A percentile compares a stretch with the other conserved stretches of the same genome.
These are phyloP conservation scores for Drosophila recens DNA, from an alignment of 2,888 invertebrate species.

Conservation along the genomic window DNA sequence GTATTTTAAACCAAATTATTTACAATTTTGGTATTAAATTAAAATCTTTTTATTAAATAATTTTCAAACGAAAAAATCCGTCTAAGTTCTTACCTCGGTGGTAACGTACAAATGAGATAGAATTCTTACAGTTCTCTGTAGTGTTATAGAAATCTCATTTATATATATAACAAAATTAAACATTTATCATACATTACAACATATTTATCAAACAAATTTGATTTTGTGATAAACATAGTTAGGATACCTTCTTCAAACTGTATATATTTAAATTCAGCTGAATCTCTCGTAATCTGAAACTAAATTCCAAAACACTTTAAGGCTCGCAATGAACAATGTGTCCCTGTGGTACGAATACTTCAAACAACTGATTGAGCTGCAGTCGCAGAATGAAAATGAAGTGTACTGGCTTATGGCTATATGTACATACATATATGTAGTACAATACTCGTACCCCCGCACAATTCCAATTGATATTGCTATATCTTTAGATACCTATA, in stretches of 20 bases:
- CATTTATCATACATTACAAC: too few relatives aligned
- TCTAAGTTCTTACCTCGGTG: too few relatives aligned
- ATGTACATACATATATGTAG: neutral
- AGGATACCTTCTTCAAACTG: neutral
- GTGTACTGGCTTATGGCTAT: slow-evolving; percentile 35
- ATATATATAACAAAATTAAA: too few relatives aligned
- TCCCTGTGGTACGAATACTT: slow-evolving; percentile 17
- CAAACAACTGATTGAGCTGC: slow-evolving; percentile 33
- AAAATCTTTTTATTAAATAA: too few relatives aligned
- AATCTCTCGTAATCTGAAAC: neutral
- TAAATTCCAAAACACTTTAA: slow-evolving; percentile 14
- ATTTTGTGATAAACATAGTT: neutral
- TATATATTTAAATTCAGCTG: neutral
- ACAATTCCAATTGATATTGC: slow-evolving; percentile 1
- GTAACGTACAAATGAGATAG: too few relatives aligned
- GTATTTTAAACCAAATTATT: too few relatives aligned
- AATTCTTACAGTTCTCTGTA: too few relatives aligned
- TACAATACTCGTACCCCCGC: neutral
- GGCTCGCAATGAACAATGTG: slow-evolving; percentile 24
- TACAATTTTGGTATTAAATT: too few relatives aligned
- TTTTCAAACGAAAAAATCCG: too few relatives aligned
- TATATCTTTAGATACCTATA: neutral
- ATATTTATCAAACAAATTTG: too few relatives aligned
- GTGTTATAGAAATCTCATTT: too few relatives aligned
- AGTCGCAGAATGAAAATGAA: slow-evolving; percentile 39